These are phyloP conservation scores for Cryptotis parvus DNA, from an alignment of 2,113 vertebrate genomes.

Conservation along the genomic window DNA sequence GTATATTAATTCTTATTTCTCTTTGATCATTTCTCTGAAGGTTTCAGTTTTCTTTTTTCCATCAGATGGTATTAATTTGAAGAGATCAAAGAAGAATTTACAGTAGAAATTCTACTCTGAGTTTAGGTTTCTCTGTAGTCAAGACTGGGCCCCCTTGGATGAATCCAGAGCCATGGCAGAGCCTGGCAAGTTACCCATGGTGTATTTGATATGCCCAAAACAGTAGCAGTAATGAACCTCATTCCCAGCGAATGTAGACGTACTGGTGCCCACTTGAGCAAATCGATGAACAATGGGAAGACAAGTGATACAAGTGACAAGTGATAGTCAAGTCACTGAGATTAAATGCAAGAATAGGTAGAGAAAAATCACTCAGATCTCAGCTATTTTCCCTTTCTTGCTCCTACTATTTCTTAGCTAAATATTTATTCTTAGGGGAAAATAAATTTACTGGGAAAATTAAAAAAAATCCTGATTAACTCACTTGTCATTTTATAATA, in stretches of 20 bases:
- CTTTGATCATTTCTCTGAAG: not conserved
- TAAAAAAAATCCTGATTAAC: conserved; percentile 36
- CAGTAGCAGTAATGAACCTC: no score
- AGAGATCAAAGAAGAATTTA: not conserved
- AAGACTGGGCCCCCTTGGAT: no score
- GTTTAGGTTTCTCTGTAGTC: not conserved
- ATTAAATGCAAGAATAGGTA: not conserved
- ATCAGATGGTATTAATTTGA: not conserved
- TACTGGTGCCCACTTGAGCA: no score
- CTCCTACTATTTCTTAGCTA: not conserved
- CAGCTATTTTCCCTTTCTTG: not conserved
- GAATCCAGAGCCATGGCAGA: no score
- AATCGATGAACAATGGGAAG: no score
- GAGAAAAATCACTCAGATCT: not conserved
- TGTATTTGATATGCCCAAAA: no score
- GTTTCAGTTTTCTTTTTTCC: conserved; percentile 27
- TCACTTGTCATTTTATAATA: conserved; percentile 43
- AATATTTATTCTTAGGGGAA: conserved; percentile 10
- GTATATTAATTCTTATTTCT: not conserved
- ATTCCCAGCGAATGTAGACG: no score
- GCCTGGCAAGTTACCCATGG: no score
- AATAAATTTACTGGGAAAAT: no score
- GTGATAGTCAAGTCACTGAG: not conserved
- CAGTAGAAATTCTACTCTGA: not conserved
- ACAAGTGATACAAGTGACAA: no score